Base-by-base conservation (phyloP, 2,797 vertebrate species). In the Syngnathus rostellatus region DNA sequence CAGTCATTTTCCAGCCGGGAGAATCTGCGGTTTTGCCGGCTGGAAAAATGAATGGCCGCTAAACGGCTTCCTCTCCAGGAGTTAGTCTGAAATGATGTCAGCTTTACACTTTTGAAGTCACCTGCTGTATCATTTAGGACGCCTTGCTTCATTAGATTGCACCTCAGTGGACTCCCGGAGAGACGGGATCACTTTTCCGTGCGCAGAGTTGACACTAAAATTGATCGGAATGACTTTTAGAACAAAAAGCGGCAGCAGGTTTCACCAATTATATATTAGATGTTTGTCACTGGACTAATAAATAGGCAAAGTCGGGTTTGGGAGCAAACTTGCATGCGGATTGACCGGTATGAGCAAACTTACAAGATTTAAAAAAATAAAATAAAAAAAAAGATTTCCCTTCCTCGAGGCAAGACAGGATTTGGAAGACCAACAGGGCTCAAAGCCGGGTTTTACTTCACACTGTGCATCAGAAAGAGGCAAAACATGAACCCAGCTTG, bases 261-360 rank as follows among this genome's bases (percentile, higher is more conserved):
- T 40, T 64, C 58, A 19, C 71, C 69, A 41, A 66, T 77, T 76
- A 77, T 73, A 55, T 72, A 71, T 80, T 83, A 75, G 31, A 74
- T 81, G 80, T 81, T 76, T 81, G 81, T 84, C 68, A 77, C 73
- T 74, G 2, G 67, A 85, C 70, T 82, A 82, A 81, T 87, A 81
- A 71, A 76, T 79, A 77, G 65, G 63, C 72, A 63, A 37, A 37
- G 72, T 86, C 79, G 78, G 45, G 63, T 14, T 25, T 16, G 41
- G 60, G 41, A 77, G 72, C 12, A 1, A 55, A 57, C 6, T 83
- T 85, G 71, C 74, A 77, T 73, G 78, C 65, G 57, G 72, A 80
- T 74, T 74, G 82, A 84, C 68, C 81, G 77, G 72, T 66, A 76
- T 79, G 77, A 74, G 76, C 57, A 46, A 71, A 68, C 59, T 60